Conservation (phyloP, 1,140 invertebrate genomes). For the Vanessa atalanta region DNA sequence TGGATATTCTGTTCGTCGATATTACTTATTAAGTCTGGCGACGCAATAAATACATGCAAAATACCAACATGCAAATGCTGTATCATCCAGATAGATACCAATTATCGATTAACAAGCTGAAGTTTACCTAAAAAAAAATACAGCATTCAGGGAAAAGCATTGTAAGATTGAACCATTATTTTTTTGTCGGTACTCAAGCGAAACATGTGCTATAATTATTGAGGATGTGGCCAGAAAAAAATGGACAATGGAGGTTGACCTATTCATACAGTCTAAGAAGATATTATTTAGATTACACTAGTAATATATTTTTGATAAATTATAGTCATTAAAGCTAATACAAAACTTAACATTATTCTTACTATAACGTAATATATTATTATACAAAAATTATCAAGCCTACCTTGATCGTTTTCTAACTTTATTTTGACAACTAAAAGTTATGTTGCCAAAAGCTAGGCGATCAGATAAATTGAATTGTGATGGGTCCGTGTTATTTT, state of each 20-base stretch:
- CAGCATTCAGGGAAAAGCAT: conserved; percentile 48
- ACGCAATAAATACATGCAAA: conserved; percentile 34
- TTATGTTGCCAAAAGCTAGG: conserved; percentile 6
- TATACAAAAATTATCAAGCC: conserved; percentile 15
- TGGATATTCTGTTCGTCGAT: conserved; percentile 27
- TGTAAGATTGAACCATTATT: conserved; percentile 53
- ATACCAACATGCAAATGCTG: conserved; percentile 34
- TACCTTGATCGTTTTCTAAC: conserved; percentile 24
- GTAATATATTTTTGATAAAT: not conserved
- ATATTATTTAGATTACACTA: not conserved
- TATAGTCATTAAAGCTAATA: not conserved
- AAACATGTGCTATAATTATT: conserved; percentile 75
- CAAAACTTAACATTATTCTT: not conserved
- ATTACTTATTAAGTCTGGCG: conserved; percentile 21
- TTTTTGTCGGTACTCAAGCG: conserved; percentile 69
- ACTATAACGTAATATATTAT: conserved; percentile 8
- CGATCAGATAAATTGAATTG: too few relatives aligned
- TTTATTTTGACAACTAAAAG: conserved; percentile 24
- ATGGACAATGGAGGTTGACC: conserved; percentile 64
- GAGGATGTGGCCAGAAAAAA: conserved; percentile 79
- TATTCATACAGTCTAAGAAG: not conserved
- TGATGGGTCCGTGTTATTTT: too few relatives aligned
- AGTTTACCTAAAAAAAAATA: conserved; percentile 42
- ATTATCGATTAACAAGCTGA: conserved; percentile 29
- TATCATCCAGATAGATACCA: conserved; percentile 29